phyloP scores from a whole-genome alignment of 2,113 vertebrate genomes.

The Silurus glanis region DNA sequence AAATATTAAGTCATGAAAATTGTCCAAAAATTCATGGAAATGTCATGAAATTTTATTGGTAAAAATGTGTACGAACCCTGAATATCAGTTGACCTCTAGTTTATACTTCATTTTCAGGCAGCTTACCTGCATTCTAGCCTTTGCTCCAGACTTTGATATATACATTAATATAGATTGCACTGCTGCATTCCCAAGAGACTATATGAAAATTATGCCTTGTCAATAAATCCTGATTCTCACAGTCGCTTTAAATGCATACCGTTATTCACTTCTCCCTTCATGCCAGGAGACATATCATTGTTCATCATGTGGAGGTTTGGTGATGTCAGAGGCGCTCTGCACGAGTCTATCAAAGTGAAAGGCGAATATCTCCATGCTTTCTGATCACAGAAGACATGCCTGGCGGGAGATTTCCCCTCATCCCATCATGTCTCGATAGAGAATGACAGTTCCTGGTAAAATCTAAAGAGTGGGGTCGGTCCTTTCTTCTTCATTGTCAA shows the following conservation, averaged over 20 bases:
- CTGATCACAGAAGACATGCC: constrained; percentile 60
- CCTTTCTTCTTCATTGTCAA: constrained; percentile 23
- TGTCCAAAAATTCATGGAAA: too few relatives aligned
- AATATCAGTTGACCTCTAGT: not conserved
- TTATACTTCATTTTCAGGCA: too few relatives aligned
- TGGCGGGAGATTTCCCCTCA: constrained; percentile 56
- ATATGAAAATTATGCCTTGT: constrained; percentile 9
- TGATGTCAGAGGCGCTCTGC: constrained; percentile 45
- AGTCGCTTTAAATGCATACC: constrained; percentile 37
- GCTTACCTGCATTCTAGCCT: not conserved
- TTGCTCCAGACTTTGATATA: not conserved
- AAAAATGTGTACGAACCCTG: too few relatives aligned
- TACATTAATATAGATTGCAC: not conserved
- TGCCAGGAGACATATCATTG: constrained; percentile 44
- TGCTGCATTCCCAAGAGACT: not conserved
- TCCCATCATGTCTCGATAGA: constrained; percentile 52
- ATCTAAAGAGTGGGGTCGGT: constrained; percentile 28
- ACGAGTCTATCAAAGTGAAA: constrained; percentile 62
- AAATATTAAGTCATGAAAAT: too few relatives aligned
- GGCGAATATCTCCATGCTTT: constrained; percentile 56
- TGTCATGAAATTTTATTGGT: too few relatives aligned
- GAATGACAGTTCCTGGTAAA: constrained; percentile 45
- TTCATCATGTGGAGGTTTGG: constrained; percentile 45
- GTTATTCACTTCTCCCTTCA: constrained; percentile 37
- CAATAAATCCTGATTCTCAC: not conserved